Base-by-base conservation (phyloP, 1,140 invertebrate species). In the Melanaphis sacchari region DNA sequence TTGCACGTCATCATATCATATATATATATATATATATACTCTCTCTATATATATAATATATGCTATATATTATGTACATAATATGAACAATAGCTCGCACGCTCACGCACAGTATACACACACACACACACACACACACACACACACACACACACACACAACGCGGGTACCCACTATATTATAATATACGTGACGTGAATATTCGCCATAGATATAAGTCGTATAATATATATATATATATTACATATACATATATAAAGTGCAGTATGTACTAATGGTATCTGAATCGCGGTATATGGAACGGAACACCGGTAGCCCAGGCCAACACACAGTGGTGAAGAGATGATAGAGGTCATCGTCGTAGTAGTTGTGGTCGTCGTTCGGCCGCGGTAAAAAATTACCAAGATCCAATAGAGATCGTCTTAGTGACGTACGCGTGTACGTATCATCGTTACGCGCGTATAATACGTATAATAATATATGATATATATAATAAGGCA, bases 101-200 rank as follows among this genome's bases (percentile, higher is more conserved):
- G 40, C 46, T 15, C 43, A 26, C 40, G 40, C 38, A 76, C n/a
- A n/a, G 8, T 26, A 26, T 41, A 43, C 40, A 31, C 59, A 66
- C 59, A 66, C 54, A 46, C 46, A 18, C 46, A 6, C 41, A 43
- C 41, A 43, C 8, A 6, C n/a, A n/a, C n/a, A n/a, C n/a, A n/a
- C n/a, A n/a, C n/a, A n/a, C n/a, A 49, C 46, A 49, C 15, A 49
- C 18, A 15, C 4, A 76, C 4, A 76, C 31, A 76, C 31, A 24
- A 3, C 24, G 41, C 41, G 31, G 26, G 36, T 24, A 38, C 38
- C 3, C 38, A 24, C 24, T 31, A 54, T 38, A 52, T 26, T 81
- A 82, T 82, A 82, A 40, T 11, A 41, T 82, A 92, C 91, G 91
- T 92, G 91, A 52, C 66, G 91, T 38, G 91, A 92, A 92, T 76